phyloP scores from a whole-genome alignment of 2,888 invertebrate genomes.

The Athrips mouffetella region DNA sequence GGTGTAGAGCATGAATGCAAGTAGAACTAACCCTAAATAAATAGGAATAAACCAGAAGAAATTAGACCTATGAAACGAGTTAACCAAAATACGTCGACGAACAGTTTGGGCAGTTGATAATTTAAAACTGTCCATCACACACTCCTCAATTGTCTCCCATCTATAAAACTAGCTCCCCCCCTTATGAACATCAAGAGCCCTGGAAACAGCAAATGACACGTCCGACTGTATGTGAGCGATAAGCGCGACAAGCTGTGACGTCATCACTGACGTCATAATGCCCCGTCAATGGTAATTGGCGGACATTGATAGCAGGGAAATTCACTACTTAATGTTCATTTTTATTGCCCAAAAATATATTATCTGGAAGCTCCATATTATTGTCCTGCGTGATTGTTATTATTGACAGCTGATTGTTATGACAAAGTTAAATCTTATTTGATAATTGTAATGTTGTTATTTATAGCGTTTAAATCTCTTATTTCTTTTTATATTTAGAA shows the following conservation, averaged over 20 bases:
- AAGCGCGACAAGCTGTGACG: conserved; percentile 28
- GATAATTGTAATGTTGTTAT: too few relatives aligned
- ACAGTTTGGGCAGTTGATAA: too few relatives aligned
- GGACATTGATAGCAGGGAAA: conserved; percentile 4
- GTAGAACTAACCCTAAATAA: too few relatives aligned
- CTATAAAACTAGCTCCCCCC: not conserved
- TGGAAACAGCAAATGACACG: conserved; percentile 25
- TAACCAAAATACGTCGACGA: too few relatives aligned
- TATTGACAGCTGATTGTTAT: not conserved
- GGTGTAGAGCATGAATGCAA: too few relatives aligned
- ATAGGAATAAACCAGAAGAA: too few relatives aligned
- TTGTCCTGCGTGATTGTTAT: not conserved
- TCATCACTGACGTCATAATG: conserved; percentile 29
- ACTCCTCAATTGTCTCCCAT: too few relatives aligned
- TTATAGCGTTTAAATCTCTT: too few relatives aligned
- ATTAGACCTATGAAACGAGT: too few relatives aligned
- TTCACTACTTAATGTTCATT: not conserved
- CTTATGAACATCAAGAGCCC: conserved; percentile 1
- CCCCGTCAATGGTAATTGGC: conserved; percentile 9
- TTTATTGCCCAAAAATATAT: not conserved
- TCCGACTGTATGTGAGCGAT: conserved; percentile 35
- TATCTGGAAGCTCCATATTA: not conserved
- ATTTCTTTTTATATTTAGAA: too few relatives aligned
- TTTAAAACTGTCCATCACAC: too few relatives aligned
- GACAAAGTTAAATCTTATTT: not conserved